Percentiles rank a stretch among this genome's conserved stretches.
These are phyloP conservation scores for Lymantria monacha DNA, from an alignment of 2,888 invertebrate species.

Conservation along the genomic window DNA sequence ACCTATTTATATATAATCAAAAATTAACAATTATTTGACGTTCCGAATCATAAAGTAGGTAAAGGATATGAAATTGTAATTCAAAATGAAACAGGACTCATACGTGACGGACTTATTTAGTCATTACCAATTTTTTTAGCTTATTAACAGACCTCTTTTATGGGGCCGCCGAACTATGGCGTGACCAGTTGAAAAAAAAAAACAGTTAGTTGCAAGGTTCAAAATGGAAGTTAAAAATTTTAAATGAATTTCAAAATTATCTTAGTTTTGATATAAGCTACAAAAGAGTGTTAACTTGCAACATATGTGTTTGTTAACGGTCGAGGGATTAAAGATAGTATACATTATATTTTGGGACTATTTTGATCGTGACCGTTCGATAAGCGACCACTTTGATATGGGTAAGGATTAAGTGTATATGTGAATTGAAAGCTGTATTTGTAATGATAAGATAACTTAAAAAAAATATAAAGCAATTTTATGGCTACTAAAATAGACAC, in stretches of 20 bases:
- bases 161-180: conserved; percentile 65
- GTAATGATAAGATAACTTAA: conserved; percentile 9
- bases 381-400: conserved; percentile 15
- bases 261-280: conserved; percentile 78
- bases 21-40: conserved; percentile 33
- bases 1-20: conserved; percentile 17
- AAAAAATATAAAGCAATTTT: not conserved
- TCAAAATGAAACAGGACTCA: conserved; percentile 56
- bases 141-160: conserved; percentile 69
- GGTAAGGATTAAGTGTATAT: conserved; percentile 10
- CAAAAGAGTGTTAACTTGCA: conserved; percentile 75
- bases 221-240: conserved; percentile 73
- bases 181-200: conserved; percentile 55
- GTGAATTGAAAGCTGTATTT: conserved; percentile 7
- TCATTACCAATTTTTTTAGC: conserved; percentile 74
- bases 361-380: conserved; percentile 21
- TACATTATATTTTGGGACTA: conserved; percentile 33
- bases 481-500: not conserved
- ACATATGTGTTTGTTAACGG: conserved; percentile 67
- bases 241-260: conserved; percentile 76
- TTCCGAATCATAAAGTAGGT: conserved; percentile 47
- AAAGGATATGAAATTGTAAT: conserved; percentile 57
- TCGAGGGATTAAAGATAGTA: conserved; percentile 36
- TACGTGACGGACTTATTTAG: conserved; percentile 62
- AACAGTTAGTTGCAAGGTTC: conserved; percentile 70